Base-by-base conservation (phyloP, 2,888 invertebrate genomes). In the Julus scandinavius region DNA sequence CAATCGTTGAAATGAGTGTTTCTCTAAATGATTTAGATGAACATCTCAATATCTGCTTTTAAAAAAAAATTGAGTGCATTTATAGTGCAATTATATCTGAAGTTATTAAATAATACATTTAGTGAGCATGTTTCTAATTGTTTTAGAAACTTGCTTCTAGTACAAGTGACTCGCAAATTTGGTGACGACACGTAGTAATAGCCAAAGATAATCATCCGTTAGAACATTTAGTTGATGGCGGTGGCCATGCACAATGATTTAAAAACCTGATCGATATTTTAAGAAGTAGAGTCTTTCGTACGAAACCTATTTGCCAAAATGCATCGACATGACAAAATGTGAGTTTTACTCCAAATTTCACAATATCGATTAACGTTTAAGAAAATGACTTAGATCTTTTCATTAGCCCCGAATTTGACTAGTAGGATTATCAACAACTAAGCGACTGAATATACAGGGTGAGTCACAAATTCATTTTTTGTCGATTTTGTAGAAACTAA, bases 361-460 rank as follows among this genome's bases (percentile, higher is more conserved):
- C 29, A 29, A 72, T 72, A 72, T 72, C 72, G 72, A 72, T 72
- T 72, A 72, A 72, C 72, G 72, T 72, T 72, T 72, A 72, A 72
- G 72, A 72, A 72, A 72, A 72, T 29, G 72, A 72, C 72, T 72
- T 72, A 72, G 5, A 17, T 72, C 20, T 72, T 72, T 72, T 72
- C 29, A 29, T 72, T 20, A 72, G 72, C 72, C 72, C 29, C 72
- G 29, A 72, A 20, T 72, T 72, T 17, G 72, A 72, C 4, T 72
- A 72, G 2, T 72, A 29, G 72, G 72, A 72, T 72, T 72, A 72
- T 29, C 72, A 72, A 72, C 72, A 72, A 9, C 29, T 2, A 20
- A 0, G 29, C 29, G 29, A 72, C 20, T 9, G 29, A 29, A 29
- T 29, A 29, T 63, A 63, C 63, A 63, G 63, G 29, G 72, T 72